Conservation (phyloP, 2,113 vertebrate genomes). For the Oxyura jamaicensis region DNA sequence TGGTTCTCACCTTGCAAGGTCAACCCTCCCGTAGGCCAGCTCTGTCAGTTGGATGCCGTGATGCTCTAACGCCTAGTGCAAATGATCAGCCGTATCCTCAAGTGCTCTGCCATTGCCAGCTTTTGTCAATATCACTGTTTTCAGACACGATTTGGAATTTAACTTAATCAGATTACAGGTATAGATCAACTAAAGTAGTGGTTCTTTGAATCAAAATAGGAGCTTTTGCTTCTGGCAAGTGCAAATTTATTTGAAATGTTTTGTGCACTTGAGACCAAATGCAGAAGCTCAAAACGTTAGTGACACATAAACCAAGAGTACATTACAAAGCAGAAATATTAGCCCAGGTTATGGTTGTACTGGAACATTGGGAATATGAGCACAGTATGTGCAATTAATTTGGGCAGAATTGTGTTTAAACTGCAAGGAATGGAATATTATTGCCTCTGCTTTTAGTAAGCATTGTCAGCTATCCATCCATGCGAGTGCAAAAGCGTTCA, state of each 20-base stretch:
- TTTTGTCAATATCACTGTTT: neutral
- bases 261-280: neutral
- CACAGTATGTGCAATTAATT: neutral
- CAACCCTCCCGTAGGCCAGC: neutral
- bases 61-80: neutral
- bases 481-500: neutral
- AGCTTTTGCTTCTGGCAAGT: neutral
- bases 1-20: neutral
- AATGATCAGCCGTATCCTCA: neutral
- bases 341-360: neutral
- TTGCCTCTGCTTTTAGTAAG: neutral
- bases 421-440: neutral
- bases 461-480: fast-evolving
- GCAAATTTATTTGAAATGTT: neutral
- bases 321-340: neutral
- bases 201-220: neutral
- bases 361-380: fast-evolving
- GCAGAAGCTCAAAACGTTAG: neutral
- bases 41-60: neutral
- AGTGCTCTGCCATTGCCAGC: fast-evolving
- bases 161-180: neutral
- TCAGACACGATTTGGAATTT: neutral
- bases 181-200: neutral
- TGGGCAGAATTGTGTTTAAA: neutral
- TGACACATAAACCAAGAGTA: neutral